Evolutionary conservation across 1,140 invertebrate genomes (phyloP).

Genomic region (Tetramorium parvispinum): DNA sequence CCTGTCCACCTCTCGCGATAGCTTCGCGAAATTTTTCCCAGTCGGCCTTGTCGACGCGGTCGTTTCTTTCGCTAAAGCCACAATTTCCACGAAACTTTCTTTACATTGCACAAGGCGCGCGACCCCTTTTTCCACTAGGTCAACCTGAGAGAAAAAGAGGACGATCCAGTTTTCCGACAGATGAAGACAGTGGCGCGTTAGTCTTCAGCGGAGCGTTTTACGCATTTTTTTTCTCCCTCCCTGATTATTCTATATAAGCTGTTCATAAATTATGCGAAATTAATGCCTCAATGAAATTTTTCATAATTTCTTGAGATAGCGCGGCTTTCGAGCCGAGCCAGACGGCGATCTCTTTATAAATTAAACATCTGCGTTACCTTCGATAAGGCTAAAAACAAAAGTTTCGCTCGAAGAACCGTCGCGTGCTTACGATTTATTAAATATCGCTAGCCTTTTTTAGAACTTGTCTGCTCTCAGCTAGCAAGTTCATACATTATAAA

Average conservation of each 20-base stretch:
- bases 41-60: not conserved
- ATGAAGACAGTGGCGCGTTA: constrained; percentile 19
- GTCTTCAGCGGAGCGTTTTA: not conserved
- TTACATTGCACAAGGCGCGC: not conserved
- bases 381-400: constrained; percentile 18
- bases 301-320: not conserved
- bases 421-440: constrained; percentile 29
- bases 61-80: constrained; percentile 8
- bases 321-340: not conserved
- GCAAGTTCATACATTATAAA: constrained; percentile 6
- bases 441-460: not conserved
- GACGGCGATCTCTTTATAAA: not conserved
- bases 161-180: not conserved
- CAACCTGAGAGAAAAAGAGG: not conserved
- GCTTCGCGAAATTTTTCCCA: constrained; percentile 1
- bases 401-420: not conserved
- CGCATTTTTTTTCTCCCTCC: not conserved
- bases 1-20: constrained; percentile 8
- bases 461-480: not conserved
- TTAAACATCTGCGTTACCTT: constrained; percentile 13
- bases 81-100: constrained; percentile 45
- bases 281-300: constrained; percentile 22
- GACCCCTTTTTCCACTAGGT: constrained; percentile 1
- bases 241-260: not conserved
- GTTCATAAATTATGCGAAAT: constrained; percentile 34